A percentile compares a stretch with the other conserved stretches of the same genome.
These are phyloP conservation scores for Drosophila watanabei DNA, from an alignment of 1,140 invertebrate species.

Conservation along the genomic window DNA sequence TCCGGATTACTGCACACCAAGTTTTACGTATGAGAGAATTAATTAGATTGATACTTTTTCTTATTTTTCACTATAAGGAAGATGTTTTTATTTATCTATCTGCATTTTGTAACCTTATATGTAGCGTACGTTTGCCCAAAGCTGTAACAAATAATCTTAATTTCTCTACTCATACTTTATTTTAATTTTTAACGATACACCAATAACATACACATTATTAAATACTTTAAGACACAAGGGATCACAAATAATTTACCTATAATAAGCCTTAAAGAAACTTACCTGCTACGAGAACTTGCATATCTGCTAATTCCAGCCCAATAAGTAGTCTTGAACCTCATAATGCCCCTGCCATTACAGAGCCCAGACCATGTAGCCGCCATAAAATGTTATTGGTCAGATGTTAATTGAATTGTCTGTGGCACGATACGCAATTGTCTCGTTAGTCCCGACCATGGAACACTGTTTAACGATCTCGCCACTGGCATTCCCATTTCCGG, in stretches of 20 bases:
- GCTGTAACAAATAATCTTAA: too few relatives aligned
- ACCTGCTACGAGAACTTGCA: background rate
- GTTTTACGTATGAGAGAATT: background rate
- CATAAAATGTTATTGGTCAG: conserved; percentile 56
- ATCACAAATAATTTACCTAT: background rate
- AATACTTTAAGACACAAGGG: background rate
- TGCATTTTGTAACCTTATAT: background rate
- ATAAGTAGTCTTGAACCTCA: conserved; percentile 12
- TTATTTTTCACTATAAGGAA: background rate
- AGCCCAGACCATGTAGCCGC: conserved; percentile 20
- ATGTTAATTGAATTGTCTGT: conserved; percentile 62
- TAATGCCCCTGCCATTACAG: conserved; percentile 1
- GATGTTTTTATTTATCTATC: background rate
- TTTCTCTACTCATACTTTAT: too few relatives aligned
- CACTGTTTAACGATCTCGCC: conserved; percentile 51
- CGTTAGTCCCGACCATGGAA: conserved; percentile 25
- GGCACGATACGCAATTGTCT: conserved; percentile 36
- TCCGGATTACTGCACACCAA: background rate
- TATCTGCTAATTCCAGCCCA: conserved; percentile 1
- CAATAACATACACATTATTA: too few relatives aligned
- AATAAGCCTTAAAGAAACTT: background rate
- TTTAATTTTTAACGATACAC: too few relatives aligned
- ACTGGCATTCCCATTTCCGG: conserved; percentile 36
- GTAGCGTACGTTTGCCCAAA: too few relatives aligned
- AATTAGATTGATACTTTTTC: background rate